Evolutionary conservation across 2,888 invertebrate species (phyloP), one percentile per base, ranked within the genome.

Genomic region (Thereva nobilitata): DNA sequence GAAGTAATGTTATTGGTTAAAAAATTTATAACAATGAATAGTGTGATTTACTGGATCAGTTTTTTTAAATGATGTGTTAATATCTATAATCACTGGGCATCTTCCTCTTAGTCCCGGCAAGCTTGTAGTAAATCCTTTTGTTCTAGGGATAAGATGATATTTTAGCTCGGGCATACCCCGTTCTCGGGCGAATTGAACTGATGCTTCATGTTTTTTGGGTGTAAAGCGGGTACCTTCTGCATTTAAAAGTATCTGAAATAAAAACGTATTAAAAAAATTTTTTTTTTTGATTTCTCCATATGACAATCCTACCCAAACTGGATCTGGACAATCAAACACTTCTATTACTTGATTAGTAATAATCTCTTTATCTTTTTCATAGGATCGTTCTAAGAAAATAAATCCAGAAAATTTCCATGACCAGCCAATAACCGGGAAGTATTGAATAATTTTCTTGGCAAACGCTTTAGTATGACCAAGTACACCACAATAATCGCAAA

Each of bases 191-290:
- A 96, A 94, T 76, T 92, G 90, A 74, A 93, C 83, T 67, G 95
- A 94, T 1, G 91, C 91, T 80, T 89, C 88, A 75, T 94, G 93
- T 78, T 97, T 97, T 72, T 87, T 87, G 53, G 86, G 82, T 0
- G 96, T 96, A 75, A 94, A 96, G 61, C 97, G 85, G 0, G 97
- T 97, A 8, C 97, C 97, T 83, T 97, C 97, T 0, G 95, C 93
- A 76, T 93, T 96, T 70, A 97, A 80, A 61, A 96, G 80, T 69
- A 97, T 82, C 93, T 94, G 75, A 45, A 83, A 83, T 67, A 63
- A 45, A 23, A 23, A 23, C 23, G 2, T 23, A 23, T 23, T 23
- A 23, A 6, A n/a, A 54, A 34, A 35, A 2, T 4, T 34, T 45
- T 7, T 12, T 49, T 49, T 23, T 8, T 37, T 12, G 9, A 12